Percentiles rank a stretch among this genome's conserved stretches.
Evolutionary conservation across 1,140 invertebrate species (phyloP).

Genomic region (Melipona quadrifasciata): DNA sequence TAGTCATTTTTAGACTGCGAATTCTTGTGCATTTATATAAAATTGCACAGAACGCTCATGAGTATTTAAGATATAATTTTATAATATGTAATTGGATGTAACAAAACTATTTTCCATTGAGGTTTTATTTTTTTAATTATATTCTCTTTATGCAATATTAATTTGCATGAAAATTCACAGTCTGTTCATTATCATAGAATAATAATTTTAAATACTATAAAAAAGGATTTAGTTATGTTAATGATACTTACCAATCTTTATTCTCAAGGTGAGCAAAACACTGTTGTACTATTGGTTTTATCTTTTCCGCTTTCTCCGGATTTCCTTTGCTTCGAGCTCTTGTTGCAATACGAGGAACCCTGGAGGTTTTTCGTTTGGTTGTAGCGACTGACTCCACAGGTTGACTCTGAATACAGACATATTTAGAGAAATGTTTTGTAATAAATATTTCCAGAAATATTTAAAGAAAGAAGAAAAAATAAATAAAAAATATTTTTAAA

Average conservation of each 20-base stretch:
- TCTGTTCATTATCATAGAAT: background rate
- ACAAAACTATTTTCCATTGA: too few relatives aligned
- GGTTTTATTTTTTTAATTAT: too few relatives aligned
- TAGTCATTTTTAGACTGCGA: background rate
- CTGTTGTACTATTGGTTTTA: conserved; percentile 85
- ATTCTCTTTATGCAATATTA: too few relatives aligned
- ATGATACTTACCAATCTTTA: conserved; percentile 86
- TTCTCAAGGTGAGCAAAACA: conserved; percentile 86
- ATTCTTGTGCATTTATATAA: too few relatives aligned
- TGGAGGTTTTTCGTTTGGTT: conserved; percentile 48
- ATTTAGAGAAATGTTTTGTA: background rate
- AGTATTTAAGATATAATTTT: too few relatives aligned
- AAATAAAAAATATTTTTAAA: background rate
- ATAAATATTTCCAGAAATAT: background rate
- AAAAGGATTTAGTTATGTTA: conserved; percentile 1
- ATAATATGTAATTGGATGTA: too few relatives aligned
- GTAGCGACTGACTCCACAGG: conserved; percentile 4
- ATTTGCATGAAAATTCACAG: too few relatives aligned
- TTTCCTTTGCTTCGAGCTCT: conserved; percentile 54
- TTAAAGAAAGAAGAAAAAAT: background rate
- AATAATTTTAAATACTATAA: background rate
- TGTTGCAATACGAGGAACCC: conserved; percentile 56
- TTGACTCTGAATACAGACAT: conserved; percentile 23
- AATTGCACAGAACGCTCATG: too few relatives aligned
- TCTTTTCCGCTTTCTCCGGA: conserved; percentile 81